phyloP scores from a whole-genome alignment of 1,140 invertebrate species.

The Drosophila navojoa region DNA sequence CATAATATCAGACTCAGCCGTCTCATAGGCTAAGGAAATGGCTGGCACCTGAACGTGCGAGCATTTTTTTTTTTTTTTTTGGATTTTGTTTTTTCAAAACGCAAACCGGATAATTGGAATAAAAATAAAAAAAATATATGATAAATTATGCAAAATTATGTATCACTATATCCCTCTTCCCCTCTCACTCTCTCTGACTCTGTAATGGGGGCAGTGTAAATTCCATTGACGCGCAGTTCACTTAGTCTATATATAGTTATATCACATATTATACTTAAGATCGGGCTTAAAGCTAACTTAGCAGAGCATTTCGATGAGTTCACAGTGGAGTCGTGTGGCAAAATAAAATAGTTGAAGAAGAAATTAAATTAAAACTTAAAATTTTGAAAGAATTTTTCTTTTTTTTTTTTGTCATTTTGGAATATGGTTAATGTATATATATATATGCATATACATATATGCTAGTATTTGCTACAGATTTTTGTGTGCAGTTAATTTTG shows the following conservation, averaged over 20 bases:
- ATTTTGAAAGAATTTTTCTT: no score
- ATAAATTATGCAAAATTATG: slow-evolving; percentile 66
- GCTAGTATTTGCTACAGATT: slow-evolving; percentile 50
- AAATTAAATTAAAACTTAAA: slow-evolving; percentile 28
- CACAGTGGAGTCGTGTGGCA: slow-evolving; percentile 1
- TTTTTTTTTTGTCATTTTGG: no score
- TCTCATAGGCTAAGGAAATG: slow-evolving; percentile 99
- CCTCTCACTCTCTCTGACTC: not conserved
- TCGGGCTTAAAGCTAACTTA: slow-evolving; percentile 58
- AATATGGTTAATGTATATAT: not conserved
- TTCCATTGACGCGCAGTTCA: slow-evolving; percentile 8
- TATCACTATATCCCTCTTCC: slow-evolving; percentile 7
- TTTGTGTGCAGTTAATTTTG: slow-evolving; percentile 63
- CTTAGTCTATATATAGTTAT: slow-evolving; percentile 37
- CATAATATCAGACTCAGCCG: slow-evolving; percentile 99
- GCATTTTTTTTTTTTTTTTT: slow-evolving; percentile 15
- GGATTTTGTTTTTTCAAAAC: slow-evolving; percentile 9
- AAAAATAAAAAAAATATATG: slow-evolving; percentile 73
- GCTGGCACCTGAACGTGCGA: slow-evolving; percentile 93
- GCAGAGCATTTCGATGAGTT: slow-evolving; percentile 34
- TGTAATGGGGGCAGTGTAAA: not conserved
- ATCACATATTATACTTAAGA: slow-evolving; percentile 1
- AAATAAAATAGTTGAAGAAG: not conserved
- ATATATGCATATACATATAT: slow-evolving; percentile 1
- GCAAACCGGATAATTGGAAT: slow-evolving; percentile 39